A percentile compares a stretch with the other conserved stretches of the same genome.
Evolutionary conservation across 92 coral and sea anemone genomes (phyloP).

Genomic region (Ricordea florida): DNA sequence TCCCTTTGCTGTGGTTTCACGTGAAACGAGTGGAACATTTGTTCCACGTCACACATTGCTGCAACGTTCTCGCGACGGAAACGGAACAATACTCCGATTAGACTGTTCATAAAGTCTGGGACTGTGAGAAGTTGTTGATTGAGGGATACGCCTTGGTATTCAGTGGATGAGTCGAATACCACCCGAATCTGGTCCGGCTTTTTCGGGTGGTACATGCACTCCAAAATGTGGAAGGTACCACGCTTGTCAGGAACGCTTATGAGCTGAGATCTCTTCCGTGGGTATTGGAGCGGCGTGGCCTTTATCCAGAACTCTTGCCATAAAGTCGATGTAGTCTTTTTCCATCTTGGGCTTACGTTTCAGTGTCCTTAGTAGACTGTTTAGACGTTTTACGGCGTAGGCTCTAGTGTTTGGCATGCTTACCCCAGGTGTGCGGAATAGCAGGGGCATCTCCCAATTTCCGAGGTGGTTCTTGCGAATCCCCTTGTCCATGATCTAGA

Average conservation of each 20-base stretch:
- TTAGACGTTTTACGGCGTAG: conserved; percentile 10
- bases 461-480: conserved; percentile 11
- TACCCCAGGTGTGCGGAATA: background rate
- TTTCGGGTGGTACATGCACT: conserved; percentile 54
- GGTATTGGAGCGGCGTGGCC: conserved; percentile 27
- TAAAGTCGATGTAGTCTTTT: conserved; percentile 12
- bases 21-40: conserved; percentile 1
- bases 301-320: conserved; percentile 30
- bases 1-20: conserved; percentile 47
- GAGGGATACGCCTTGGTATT: conserved; percentile 27
- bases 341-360: conserved; percentile 30
- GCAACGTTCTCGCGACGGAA: conserved; percentile 14
- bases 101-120: conserved; percentile 39
- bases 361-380: conserved; percentile 2
- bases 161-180: conserved; percentile 37
- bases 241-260: background rate
- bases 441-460: conserved; percentile 40
- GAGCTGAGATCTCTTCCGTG: background rate
- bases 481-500: conserved; percentile 15
- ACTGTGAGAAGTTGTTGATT: conserved; percentile 36
- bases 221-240: conserved; percentile 45
- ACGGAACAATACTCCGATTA: conserved; percentile 28
- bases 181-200: conserved; percentile 42
- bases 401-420: background rate
- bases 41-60: background rate